Base-by-base conservation (phyloP, 2,113 vertebrate species). In the Pollachius pollachius region DNA sequence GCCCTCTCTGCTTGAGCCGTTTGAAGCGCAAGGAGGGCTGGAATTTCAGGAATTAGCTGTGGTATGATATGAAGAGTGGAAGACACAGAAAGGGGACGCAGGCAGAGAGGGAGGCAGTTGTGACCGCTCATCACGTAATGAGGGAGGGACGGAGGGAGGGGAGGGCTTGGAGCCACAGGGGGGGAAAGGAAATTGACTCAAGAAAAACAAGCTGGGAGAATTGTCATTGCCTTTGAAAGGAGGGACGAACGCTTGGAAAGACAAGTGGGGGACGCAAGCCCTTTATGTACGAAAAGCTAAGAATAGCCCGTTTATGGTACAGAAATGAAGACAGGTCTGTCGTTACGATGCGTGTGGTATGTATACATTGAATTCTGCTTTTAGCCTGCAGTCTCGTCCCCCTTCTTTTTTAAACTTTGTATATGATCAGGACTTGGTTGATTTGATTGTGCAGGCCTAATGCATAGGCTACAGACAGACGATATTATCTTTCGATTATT, bases 31-130 rank as follows among this genome's bases (percentile, higher is more conserved):
- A 89, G 85, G 86, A 88, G 84, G 87, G 87, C 81, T 89, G 90
- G 92, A 93, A 93, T 93, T 84, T 89, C 80, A 90, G 90, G 92
- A 92, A 93, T 93, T 89, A 87, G 80, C 87, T 81, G 86, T 88
- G 89, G 90, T 89, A 91, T 93, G 89, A 90, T 87, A 91, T 83
- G 91, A 89, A 90, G 90, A 77, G 80, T 79, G 81, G 81, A 88
- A 71, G 67, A 64, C 54, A 68, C 61, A 48, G 66, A 56, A 72
- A 78, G 73, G 70, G 71, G 81, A 83, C 77, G 79, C 76, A 69
- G 75, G 72, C 75, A 74, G 84, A 73, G 79, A 78, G 68, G 73
- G 69, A 70, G 80, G 74, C 64, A 82, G 78, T 78, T 73, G 75
- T 81, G 86, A 90, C 83, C 82, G 84, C 84, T 76, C 83, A 84